A percentile compares a stretch with the other conserved stretches of the same genome.
Evolutionary conservation across 2,888 invertebrate genomes (phyloP).

Genomic region (Lydus trimaculatus): DNA sequence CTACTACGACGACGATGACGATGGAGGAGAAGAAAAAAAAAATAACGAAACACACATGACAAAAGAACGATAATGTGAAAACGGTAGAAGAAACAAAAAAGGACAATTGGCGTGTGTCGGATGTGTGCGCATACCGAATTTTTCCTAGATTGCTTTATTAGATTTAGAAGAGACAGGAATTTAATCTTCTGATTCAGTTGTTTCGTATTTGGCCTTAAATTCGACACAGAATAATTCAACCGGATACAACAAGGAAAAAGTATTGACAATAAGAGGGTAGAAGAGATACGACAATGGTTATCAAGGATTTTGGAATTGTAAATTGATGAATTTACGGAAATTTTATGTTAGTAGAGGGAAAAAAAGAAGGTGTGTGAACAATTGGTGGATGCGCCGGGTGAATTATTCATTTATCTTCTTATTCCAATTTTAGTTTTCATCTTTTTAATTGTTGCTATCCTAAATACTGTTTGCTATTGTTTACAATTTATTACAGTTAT

Average conservation of each 20-base stretch:
- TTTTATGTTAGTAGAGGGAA: too few relatives aligned
- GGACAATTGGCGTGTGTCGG: slow-evolving; percentile 28
- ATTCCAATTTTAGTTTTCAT: not conserved
- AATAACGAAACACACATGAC: not conserved
- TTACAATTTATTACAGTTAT: slow-evolving; percentile 5
- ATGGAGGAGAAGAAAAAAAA: slow-evolving; percentile 3
- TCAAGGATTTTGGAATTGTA: not conserved
- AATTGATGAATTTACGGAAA: not conserved
- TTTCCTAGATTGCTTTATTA: slow-evolving; percentile 34
- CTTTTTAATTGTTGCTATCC: not conserved
- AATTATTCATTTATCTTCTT: not conserved
- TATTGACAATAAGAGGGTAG: not conserved
- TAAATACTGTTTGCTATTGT: not conserved
- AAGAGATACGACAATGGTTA: not conserved
- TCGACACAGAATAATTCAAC: slow-evolving; percentile 10
- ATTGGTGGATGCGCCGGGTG: not conserved
- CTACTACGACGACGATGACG: too few relatives aligned
- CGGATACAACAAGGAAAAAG: not conserved
- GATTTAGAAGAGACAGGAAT: slow-evolving; percentile 32
- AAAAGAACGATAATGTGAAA: not conserved
- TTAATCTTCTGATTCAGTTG: slow-evolving; percentile 33
- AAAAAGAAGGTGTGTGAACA: too few relatives aligned
- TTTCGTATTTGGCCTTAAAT: slow-evolving; percentile 15
- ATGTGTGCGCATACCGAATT: slow-evolving; percentile 31
- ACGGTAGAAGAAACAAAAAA: slow-evolving; percentile 15